Evolutionary conservation across 2,888 invertebrate genomes (phyloP).

Genomic region (Mythimna lalbum): DNA sequence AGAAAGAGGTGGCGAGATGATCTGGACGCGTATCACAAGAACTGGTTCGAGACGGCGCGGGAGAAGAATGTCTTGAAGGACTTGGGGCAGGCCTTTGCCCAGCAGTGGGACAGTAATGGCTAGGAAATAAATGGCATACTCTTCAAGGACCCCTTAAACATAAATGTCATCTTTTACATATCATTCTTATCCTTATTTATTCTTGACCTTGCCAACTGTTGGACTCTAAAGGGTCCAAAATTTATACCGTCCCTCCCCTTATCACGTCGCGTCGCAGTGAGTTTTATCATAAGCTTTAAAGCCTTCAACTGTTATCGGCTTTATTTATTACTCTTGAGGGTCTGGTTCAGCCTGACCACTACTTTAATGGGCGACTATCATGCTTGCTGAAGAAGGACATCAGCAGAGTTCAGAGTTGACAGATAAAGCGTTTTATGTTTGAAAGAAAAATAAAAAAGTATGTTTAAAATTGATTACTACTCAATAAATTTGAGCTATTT

Average conservation of each 20-base stretch:
- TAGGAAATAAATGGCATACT: no score
- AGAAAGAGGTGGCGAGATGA: no score
- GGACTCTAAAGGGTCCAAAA: slow-evolving; percentile 35
- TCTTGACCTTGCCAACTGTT: slow-evolving; percentile 11
- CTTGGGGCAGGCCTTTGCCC: no score
- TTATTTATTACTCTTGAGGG: slow-evolving; percentile 49
- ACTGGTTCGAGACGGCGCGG: no score
- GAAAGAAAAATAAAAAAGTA: no score
- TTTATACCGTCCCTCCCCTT: slow-evolving; percentile 41
- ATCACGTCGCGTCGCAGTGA: slow-evolving; percentile 46
- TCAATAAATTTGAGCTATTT: no score
- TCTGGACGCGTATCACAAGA: no score
- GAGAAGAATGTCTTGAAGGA: no score
- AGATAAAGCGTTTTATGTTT: background rate
- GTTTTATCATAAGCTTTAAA: slow-evolving; percentile 60
- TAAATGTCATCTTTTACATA: slow-evolving; percentile 17
- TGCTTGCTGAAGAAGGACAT: background rate
- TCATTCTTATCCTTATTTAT: slow-evolving; percentile 37
- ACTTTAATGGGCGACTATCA: slow-evolving; percentile 22
- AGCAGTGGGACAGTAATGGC: no score
- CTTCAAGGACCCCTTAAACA: background rate
- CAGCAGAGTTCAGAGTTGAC: background rate
- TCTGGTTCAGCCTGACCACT: slow-evolving; percentile 41
- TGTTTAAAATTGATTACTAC: no score
- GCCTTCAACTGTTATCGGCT: slow-evolving; percentile 47